Evolutionary conservation across 2,888 invertebrate species (phyloP).

Genomic region (Microplitis manilae): DNA sequence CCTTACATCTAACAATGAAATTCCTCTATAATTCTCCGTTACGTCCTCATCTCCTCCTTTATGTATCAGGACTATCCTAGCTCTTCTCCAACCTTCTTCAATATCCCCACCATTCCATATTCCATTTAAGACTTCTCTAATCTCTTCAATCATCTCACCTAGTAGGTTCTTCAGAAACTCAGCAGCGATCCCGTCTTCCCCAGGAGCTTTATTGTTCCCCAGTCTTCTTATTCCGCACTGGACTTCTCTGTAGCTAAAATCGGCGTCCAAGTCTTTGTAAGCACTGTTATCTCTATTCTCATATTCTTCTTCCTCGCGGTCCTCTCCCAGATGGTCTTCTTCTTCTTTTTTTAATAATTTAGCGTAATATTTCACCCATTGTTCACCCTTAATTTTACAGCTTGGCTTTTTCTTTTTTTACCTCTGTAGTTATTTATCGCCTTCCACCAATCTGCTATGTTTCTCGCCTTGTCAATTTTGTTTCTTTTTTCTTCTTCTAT

Average conservation of each 20-base stretch:
- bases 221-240: neutral
- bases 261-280: neutral
- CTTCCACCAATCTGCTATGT: constrained; percentile 18
- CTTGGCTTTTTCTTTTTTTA: constrained; percentile 6
- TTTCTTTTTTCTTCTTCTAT: neutral
- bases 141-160: neutral
- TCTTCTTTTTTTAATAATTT: constrained; percentile 3
- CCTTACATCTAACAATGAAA: constrained; percentile 21
- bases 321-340: neutral
- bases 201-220: constrained; percentile 13
- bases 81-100: constrained; percentile 26
- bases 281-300: neutral
- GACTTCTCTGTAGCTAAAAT: neutral
- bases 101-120: constrained; percentile 18
- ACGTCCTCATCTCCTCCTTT: constrained; percentile 15
- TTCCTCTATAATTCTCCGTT: constrained; percentile 31
- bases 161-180: constrained; percentile 32
- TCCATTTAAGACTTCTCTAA: neutral
- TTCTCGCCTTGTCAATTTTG: neutral
- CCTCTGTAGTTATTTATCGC: neutral
- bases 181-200: constrained; percentile 30
- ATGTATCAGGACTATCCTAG: constrained; percentile 24
- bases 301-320: neutral
- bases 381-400: constrained; percentile 16
- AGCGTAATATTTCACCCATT: constrained; percentile 8